These are phyloP conservation scores for Sylvia borin DNA, from an alignment of 2,797 vertebrate genomes.

Conservation along the genomic window DNA sequence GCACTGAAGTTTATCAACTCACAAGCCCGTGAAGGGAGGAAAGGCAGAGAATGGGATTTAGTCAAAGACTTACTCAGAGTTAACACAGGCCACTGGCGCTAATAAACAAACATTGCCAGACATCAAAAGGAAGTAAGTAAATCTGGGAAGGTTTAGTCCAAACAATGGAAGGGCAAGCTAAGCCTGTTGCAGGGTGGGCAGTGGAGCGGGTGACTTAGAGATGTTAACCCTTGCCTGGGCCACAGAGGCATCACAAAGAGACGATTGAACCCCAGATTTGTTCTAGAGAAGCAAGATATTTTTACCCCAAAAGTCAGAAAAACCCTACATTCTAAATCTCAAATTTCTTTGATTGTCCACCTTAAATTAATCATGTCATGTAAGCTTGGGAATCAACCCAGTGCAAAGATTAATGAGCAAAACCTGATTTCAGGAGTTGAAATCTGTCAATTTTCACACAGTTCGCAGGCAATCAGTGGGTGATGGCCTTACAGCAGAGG, in stretches of 20 bases:
- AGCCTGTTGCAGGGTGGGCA: conserved; percentile 51
- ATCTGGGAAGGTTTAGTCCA: conserved; percentile 71
- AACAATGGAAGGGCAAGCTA: conserved; percentile 74
- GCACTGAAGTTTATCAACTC: conserved; percentile 69
- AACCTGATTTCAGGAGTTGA: background rate
- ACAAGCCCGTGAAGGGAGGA: conserved; percentile 66
- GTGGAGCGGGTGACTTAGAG: conserved; percentile 43
- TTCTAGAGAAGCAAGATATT: background rate
- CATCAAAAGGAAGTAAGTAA: conserved; percentile 85
- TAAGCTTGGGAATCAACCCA: background rate
- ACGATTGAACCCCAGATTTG: background rate
- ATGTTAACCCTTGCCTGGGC: conserved; percentile 69
- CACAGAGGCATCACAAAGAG: background rate
- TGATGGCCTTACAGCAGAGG: background rate
- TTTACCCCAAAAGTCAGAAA: background rate
- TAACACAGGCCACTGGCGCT: conserved; percentile 85
- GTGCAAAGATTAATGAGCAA: background rate
- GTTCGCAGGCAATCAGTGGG: background rate
- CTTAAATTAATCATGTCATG: background rate
- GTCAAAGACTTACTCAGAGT: conserved; percentile 79
- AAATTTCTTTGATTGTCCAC: background rate
- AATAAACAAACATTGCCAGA: conserved; percentile 87
- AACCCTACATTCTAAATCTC: background rate
- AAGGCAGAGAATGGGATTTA: conserved; percentile 76
- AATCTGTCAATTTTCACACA: background rate